phyloP scores from a whole-genome alignment of 2,888 invertebrate genomes.

The Seladonia tumulorum region DNA sequence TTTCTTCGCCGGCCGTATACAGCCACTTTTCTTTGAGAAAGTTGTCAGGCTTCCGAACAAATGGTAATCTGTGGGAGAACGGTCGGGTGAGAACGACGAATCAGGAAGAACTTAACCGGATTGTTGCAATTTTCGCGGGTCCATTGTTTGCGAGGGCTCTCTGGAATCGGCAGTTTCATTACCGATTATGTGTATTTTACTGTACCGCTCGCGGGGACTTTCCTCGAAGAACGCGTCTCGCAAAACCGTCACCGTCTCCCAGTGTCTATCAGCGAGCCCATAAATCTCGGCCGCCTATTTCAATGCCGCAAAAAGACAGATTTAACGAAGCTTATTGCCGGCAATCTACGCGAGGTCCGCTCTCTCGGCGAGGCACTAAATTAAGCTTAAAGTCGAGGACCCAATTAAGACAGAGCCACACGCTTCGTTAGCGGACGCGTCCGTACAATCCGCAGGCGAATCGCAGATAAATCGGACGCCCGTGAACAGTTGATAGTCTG shows the following conservation, averaged over 20 bases:
- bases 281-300: constrained; percentile 3
- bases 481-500: constrained; percentile 3
- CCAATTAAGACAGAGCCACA: constrained; percentile 24
- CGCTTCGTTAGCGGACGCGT: constrained; percentile 4
- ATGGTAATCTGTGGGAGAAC: constrained; percentile 19
- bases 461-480: background rate
- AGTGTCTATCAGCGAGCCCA: background rate
- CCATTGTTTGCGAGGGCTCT: background rate
- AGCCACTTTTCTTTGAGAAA: constrained; percentile 12
- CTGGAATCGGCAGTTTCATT: background rate
- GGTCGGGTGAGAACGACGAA: background rate
- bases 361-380: constrained; percentile 8
- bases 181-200: constrained; percentile 1
- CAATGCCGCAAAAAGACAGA: background rate
- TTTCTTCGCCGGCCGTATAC: constrained; percentile 1
- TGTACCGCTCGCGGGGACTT: background rate
- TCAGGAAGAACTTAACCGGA: background rate
- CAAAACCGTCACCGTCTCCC: background rate
- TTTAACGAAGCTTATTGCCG: constrained; percentile 28
- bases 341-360: constrained; percentile 25
- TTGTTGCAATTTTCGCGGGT: constrained; percentile 17
- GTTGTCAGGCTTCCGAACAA: constrained; percentile 10
- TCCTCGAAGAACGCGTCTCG: background rate
- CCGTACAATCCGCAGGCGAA: background rate
- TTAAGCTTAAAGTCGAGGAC: constrained; percentile 30